Percentiles rank a stretch among this genome's conserved stretches.
Conservation (phyloP, 2,797 vertebrate genomes). For the Lates japonicus region DNA sequence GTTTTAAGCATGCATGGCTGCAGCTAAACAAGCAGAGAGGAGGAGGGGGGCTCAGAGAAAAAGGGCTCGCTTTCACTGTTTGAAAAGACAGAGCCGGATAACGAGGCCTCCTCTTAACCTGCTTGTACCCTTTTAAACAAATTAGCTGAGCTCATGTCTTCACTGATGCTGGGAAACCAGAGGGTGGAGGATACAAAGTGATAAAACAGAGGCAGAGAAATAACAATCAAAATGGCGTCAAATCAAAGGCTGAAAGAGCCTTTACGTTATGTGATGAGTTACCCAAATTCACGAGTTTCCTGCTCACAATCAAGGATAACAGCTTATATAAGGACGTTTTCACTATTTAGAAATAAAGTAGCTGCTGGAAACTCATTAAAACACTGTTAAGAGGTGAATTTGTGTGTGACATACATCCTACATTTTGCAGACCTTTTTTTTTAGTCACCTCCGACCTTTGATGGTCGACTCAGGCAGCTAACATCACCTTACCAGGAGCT, state of each 20-base stretch:
- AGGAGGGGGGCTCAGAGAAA: slow-evolving; percentile 37
- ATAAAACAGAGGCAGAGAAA: neutral
- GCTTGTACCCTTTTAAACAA: slow-evolving; percentile 80
- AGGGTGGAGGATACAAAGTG: neutral
- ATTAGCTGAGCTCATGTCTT: slow-evolving; percentile 65
- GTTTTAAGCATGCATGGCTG: slow-evolving; percentile 80
- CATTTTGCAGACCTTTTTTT: no score
- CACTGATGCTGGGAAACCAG: slow-evolving; percentile 55
- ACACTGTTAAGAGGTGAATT: no score
- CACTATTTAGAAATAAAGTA: no score
- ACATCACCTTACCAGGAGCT: no score
- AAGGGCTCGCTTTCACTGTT: slow-evolving; percentile 65
- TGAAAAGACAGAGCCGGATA: slow-evolving; percentile 62
- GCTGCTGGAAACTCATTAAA: no score
- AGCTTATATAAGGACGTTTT: no score
- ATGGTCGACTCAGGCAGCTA: no score
- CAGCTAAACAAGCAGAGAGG: slow-evolving; percentile 69
- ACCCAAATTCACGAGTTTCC: no score
- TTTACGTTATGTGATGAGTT: neutral
- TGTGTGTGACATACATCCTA: no score
- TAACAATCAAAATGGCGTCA: neutral
- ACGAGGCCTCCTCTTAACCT: slow-evolving; percentile 76
- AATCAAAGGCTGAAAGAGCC: neutral
- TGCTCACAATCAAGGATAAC: no score
- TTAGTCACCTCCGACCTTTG: no score